Conservation (phyloP, 2,797 vertebrate genomes). For the Xerus rutilus region DNA sequence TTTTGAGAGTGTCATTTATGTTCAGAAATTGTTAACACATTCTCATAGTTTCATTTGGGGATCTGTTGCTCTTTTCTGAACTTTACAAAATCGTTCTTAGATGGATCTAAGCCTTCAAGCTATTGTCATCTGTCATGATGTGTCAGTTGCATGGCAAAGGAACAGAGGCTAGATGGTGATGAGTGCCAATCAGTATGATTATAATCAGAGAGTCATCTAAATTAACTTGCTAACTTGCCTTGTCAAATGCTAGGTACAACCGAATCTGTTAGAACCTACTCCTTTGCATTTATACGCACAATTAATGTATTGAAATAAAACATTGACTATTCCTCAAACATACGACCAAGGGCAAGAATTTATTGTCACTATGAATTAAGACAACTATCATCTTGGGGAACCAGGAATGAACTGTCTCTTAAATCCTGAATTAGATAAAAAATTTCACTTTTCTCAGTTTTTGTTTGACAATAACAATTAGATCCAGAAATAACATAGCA, state of each 20-base stretch:
- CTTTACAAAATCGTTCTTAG: background rate
- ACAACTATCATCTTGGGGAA: background rate
- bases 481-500: constrained; percentile 40
- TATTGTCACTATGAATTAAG: background rate
- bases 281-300: background rate
- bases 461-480: constrained; percentile 15
- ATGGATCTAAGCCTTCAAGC: background rate
- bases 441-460: constrained; percentile 42
- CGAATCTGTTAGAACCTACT: background rate
- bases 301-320: constrained; percentile 7
- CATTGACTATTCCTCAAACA: background rate
- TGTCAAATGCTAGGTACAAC: background rate
- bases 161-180: background rate
- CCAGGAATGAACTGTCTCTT: background rate
- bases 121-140: background rate
- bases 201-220: constrained; percentile 20
- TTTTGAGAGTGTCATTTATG: background rate
- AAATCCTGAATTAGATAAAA: background rate
- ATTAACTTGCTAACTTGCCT: background rate
- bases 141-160: background rate
- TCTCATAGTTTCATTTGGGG: background rate
- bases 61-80: background rate
- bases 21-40: background rate
- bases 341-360: background rate
- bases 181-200: background rate